Evolutionary conservation across 2,113 vertebrate genomes (phyloP).

Genomic region (Pardalotus punctatus): DNA sequence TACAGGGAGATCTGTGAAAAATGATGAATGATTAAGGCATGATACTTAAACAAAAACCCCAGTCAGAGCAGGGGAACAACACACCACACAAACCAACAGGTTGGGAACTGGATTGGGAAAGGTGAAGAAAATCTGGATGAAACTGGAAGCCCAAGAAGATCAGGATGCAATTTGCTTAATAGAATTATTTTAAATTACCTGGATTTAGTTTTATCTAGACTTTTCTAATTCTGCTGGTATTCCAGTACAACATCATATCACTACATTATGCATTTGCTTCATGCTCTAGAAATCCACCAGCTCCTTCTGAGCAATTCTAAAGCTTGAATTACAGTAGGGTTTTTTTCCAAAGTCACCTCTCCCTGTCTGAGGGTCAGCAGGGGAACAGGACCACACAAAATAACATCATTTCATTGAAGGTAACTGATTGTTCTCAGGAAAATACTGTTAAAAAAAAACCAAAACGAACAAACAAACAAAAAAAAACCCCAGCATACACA

Average conservation of each 20-base stretch:
- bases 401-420: background rate
- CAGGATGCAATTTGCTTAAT: background rate
- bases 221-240: background rate
- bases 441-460: background rate
- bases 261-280: background rate
- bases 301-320: background rate
- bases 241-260: background rate
- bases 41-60: background rate
- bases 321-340: background rate
- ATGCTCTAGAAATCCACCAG: background rate
- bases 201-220: background rate
- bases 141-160: background rate
- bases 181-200: background rate
- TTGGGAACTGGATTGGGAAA: background rate
- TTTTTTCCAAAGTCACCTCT: background rate
- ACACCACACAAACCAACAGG: background rate
- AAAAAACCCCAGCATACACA: background rate
- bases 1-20: background rate
- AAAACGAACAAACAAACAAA: background rate
- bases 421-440: background rate
- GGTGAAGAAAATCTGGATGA: background rate
- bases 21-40: background rate
- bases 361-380: background rate
- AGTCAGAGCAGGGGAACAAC: background rate
- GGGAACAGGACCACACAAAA: background rate